These are phyloP conservation scores for Cyprinella venusta DNA, from an alignment of 2,797 vertebrate genomes.

Conservation along the genomic window DNA sequence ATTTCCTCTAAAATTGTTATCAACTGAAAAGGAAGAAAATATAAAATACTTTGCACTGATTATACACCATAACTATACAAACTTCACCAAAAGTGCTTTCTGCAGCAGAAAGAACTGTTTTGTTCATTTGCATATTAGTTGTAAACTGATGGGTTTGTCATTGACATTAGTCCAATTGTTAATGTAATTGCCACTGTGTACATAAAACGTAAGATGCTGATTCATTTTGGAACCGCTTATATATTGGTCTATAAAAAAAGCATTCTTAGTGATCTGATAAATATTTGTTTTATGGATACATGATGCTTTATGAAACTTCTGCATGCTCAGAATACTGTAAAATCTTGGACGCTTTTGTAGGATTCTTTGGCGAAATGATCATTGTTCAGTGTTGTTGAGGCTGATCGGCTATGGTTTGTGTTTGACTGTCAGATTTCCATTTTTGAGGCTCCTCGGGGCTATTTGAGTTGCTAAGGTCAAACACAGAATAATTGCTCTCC, in stretches of 20 bases:
- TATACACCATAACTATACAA: not conserved
- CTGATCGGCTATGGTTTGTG: slow-evolving; percentile 1
- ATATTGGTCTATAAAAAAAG: not conserved
- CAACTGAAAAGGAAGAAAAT: not conserved
- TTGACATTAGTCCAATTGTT: not conserved
- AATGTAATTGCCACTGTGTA: not conserved
- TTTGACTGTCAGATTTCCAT: slow-evolving; percentile 22
- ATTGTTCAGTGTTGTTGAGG: not conserved
- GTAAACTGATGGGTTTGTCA: not conserved
- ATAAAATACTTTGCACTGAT: not conserved
- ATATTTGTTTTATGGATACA: not conserved
- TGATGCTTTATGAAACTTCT: slow-evolving; percentile 1
- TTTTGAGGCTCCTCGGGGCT: slow-evolving; percentile 31
- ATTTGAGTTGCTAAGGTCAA: slow-evolving; percentile 37
- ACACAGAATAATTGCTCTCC: slow-evolving; percentile 30
- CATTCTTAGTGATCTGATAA: not conserved
- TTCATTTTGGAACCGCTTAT: not conserved
- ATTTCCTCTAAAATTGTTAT: not conserved
- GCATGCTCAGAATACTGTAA: not conserved
- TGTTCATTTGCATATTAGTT: slow-evolving; percentile 8
- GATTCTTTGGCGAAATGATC: not conserved
- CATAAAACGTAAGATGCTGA: not conserved
- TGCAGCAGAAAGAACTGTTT: not conserved
- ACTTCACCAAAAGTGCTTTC: not conserved
- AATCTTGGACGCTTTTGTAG: not conserved